These are phyloP conservation scores for Cirrhinus molitorella DNA, from an alignment of 2,797 vertebrate genomes.

Conservation along the genomic window DNA sequence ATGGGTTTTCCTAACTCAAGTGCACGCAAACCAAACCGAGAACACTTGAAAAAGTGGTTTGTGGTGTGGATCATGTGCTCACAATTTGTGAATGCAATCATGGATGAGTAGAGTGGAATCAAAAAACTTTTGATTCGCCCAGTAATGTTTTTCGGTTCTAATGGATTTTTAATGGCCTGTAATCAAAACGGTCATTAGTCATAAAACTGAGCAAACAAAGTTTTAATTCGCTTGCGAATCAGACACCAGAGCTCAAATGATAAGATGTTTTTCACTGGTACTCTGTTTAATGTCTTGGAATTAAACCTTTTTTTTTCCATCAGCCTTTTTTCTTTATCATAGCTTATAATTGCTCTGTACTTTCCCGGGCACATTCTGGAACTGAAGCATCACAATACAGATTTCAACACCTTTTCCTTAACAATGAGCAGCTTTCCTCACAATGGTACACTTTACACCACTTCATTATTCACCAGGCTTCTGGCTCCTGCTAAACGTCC, in stretches of 20 bases:
- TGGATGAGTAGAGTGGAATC: slow-evolving; percentile 11
- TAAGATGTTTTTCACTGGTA: not conserved
- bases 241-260: slow-evolving; percentile 13
- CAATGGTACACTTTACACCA: slow-evolving; percentile 55
- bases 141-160: slow-evolving; percentile 13
- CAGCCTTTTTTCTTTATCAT: slow-evolving; percentile 9
- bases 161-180: not conserved
- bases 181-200: slow-evolving; percentile 18
- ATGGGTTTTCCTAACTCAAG: not conserved
- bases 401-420: slow-evolving; percentile 49
- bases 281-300: slow-evolving; percentile 21
- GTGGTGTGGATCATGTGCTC: not conserved
- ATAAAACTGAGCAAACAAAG: slow-evolving; percentile 14
- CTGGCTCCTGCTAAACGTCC: slow-evolving; percentile 52
- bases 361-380: slow-evolving; percentile 21
- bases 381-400: slow-evolving; percentile 39
- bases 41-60: not conserved
- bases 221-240: not conserved
- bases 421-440: slow-evolving; percentile 59
- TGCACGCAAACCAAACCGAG: not conserved
- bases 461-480: slow-evolving; percentile 58
- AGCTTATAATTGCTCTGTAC: slow-evolving; percentile 39
- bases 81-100: slow-evolving; percentile 11
- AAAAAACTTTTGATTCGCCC: not conserved
- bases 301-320: not conserved